phyloP scores from a whole-genome alignment of 2,888 invertebrate species.

The Drosophila neoperkinsi region DNA sequence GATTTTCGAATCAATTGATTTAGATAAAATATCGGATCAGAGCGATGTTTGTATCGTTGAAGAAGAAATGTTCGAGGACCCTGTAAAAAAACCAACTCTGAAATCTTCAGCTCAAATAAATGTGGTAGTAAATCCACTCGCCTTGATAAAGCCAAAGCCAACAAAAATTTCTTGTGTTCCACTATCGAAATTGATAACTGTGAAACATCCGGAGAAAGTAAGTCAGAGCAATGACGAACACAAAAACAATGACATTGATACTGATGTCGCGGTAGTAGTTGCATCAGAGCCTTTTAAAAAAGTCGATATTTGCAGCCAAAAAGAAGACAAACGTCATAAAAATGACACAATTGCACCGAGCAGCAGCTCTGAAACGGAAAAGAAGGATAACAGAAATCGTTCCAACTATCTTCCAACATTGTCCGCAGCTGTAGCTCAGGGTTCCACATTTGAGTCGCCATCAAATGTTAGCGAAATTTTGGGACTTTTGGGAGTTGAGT shows the following conservation, averaged over 20 bases:
- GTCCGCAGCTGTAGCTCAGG: not conserved
- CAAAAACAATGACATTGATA: not conserved
- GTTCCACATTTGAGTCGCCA: constrained; percentile 31
- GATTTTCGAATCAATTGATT: not conserved
- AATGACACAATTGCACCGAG: not conserved
- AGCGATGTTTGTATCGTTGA: not conserved
- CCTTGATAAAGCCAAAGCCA: not conserved
- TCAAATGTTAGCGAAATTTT: constrained; percentile 47
- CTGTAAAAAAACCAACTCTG: not conserved
- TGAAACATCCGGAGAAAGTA: not conserved
- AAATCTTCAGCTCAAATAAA: constrained; percentile 5
- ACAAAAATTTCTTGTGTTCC: constrained; percentile 42
- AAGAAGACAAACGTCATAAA: not conserved
- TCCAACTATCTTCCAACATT: not conserved
- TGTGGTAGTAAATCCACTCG: constrained; percentile 29
- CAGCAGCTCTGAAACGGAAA: not conserved
- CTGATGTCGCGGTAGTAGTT: not conserved
- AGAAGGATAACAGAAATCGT: not conserved
- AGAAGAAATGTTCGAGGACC: not conserved
- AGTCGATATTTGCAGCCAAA: not conserved
- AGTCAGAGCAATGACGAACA: not conserved
- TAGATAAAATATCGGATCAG: not conserved
- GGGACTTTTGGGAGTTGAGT: constrained; percentile 90
- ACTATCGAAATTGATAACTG: constrained; percentile 33
- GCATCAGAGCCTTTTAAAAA: not conserved